Evolutionary conservation across 2,113 vertebrate genomes (phyloP).

Genomic region (Anhinga anhinga): DNA sequence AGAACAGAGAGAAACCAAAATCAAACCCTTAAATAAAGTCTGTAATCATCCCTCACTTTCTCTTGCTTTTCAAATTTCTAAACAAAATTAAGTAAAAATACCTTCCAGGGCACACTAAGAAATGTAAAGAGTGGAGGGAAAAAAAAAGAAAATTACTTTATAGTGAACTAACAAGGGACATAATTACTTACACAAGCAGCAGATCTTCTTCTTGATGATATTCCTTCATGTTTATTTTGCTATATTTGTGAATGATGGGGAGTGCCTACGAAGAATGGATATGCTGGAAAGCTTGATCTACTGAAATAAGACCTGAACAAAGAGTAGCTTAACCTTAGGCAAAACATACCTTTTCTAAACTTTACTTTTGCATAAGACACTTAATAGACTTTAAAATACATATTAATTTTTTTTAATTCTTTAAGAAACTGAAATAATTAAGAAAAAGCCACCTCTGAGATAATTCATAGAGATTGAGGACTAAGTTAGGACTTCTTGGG

Average conservation of each 20-base stretch:
- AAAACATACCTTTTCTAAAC: slow-evolving; percentile 24
- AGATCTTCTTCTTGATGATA: slow-evolving; percentile 9
- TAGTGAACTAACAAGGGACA: slow-evolving; percentile 51
- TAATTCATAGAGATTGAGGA: neutral
- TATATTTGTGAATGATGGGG: slow-evolving; percentile 1
- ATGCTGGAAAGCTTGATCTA: neutral
- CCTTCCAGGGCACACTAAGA: slow-evolving; percentile 62
- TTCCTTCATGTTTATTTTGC: slow-evolving; percentile 15
- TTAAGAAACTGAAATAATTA: neutral
- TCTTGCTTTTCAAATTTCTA: slow-evolving; percentile 80
- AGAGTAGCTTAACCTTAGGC: slow-evolving; percentile 62
- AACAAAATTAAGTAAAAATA: slow-evolving; percentile 80
- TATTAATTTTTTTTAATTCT: neutral
- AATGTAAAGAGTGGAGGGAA: neutral
- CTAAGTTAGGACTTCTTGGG: neutral
- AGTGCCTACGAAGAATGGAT: neutral
- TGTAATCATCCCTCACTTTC: slow-evolving; percentile 76
- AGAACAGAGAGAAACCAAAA: slow-evolving; percentile 88
- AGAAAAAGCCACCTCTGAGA: neutral
- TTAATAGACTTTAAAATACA: slow-evolving; percentile 13
- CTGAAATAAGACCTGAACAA: slow-evolving; percentile 47
- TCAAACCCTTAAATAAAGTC: slow-evolving; percentile 85
- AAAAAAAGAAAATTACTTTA: neutral
- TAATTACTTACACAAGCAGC: slow-evolving; percentile 58
- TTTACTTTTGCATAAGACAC: slow-evolving; percentile 42